A percentile compares a stretch with the other conserved stretches of the same genome.
These are phyloP conservation scores for Sanderia malayensis DNA, from an alignment of 30 jellyfish, hydroid and myxozoan species.

Conservation along the genomic window DNA sequence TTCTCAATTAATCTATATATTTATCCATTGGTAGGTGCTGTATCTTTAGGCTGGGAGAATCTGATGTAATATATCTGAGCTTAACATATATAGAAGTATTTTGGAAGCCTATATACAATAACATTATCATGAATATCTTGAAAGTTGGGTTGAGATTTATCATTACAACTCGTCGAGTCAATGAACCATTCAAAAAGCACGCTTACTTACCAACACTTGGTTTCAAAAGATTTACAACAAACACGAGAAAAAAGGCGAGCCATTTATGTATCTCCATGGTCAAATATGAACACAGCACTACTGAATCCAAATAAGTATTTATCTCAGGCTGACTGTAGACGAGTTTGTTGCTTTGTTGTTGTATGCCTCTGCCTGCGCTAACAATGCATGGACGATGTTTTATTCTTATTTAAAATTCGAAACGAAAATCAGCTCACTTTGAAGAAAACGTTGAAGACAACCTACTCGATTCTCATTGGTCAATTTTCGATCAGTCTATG, in stretches of 20 bases:
- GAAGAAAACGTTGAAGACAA: neutral
- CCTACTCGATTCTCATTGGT: conserved; percentile 37
- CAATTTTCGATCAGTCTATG: conserved; percentile 42
- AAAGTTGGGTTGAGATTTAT: neutral
- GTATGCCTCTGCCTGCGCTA: conserved; percentile 13
- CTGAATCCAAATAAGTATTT: neutral
- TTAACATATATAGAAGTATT: neutral
- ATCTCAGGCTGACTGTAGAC: neutral
- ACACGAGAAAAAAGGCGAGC: neutral
- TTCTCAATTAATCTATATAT: no score
- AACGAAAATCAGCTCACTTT: neutral
- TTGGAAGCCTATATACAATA: neutral
- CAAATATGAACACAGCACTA: neutral
- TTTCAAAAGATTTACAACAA: neutral
- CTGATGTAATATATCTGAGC: neutral
- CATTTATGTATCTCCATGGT: conserved; percentile 5
- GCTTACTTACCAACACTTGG: neutral
- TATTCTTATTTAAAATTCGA: neutral
- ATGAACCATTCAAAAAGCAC: neutral
- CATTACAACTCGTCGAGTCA: neutral
- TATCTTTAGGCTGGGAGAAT: no score
- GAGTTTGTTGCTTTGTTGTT: no score
- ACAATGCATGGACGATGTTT: neutral
- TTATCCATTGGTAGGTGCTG: no score
- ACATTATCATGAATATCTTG: no score